Evolutionary conservation across 2,888 invertebrate species (phyloP).

Genomic region (Campopleginae sp.): DNA sequence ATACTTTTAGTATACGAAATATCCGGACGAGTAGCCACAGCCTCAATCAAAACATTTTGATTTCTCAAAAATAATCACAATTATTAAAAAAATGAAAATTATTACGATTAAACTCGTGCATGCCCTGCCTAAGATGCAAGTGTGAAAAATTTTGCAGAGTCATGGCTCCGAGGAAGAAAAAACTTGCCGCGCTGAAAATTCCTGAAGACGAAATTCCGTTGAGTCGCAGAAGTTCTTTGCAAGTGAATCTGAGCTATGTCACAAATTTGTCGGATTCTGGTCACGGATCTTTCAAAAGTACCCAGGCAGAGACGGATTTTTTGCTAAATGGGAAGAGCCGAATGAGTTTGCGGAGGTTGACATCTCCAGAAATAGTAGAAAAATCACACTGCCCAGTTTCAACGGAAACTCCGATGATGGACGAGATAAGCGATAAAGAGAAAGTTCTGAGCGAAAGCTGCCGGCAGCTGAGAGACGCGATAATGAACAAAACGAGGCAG

Average conservation of each 20-base stretch:
- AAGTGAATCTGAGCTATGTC: conserved; percentile 78
- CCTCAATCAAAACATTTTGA: neutral
- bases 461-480: conserved; percentile 73
- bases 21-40: no score
- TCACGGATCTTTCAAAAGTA: conserved; percentile 66
- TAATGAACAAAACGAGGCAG: conserved; percentile 75
- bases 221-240: conserved; percentile 75
- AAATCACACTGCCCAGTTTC: conserved; percentile 7
- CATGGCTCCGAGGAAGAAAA: conserved; percentile 40
- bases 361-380: conserved; percentile 13
- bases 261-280: conserved; percentile 73
- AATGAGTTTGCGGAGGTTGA: neutral
- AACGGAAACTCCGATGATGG: conserved; percentile 16
- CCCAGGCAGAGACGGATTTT: conserved; percentile 23
- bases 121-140: no score
- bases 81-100: neutral
- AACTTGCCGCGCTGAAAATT: neutral
- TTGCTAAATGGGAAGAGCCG: conserved; percentile 32
- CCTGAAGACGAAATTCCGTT: conserved; percentile 20
- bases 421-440: conserved; percentile 69
- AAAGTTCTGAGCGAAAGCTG: conserved; percentile 70
- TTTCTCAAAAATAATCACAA: neutral
- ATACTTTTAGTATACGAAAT: no score
- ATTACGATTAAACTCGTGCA: neutral
- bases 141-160: conserved; percentile 14